phyloP scores from a whole-genome alignment of 2,113 vertebrate species.

The Pseudorectes ferrugineus region DNA sequence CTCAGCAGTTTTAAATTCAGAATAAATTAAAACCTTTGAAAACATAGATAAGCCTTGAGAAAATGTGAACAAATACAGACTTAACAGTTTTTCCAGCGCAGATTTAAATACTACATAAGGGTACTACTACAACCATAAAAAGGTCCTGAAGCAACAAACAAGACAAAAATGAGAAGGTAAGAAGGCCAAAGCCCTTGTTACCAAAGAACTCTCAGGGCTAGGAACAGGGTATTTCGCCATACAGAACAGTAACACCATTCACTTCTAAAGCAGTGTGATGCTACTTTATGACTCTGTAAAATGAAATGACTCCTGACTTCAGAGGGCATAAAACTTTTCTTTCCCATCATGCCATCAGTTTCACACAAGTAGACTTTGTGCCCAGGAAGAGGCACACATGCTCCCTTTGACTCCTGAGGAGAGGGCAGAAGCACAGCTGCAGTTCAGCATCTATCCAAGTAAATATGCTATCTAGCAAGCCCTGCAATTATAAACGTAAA shows the following conservation, averaged over 20 bases:
- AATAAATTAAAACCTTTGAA: slow-evolving; percentile 25
- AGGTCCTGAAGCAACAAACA: not conserved
- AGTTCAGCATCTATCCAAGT: not conserved
- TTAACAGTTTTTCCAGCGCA: not conserved
- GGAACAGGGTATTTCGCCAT: not conserved
- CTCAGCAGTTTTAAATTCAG: not conserved
- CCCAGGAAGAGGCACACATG: not conserved
- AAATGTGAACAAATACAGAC: not conserved
- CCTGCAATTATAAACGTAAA: not conserved
- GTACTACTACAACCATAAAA: not conserved
- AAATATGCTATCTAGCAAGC: rapidly evolving
- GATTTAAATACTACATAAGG: not conserved
- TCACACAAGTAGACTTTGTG: not conserved
- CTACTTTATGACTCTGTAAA: not conserved
- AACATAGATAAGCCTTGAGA: not conserved
- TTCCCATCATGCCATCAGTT: not conserved
- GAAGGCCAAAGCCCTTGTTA: not conserved
- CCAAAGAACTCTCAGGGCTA: not conserved
- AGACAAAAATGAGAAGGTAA: not conserved
- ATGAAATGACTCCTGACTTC: not conserved
- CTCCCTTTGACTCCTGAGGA: not conserved
- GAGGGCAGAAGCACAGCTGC: not conserved
- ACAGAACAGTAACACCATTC: not conserved
- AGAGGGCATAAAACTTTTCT: not conserved
- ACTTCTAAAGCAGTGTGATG: not conserved